phyloP scores from a whole-genome alignment of 1,140 invertebrate species.

The Dinoponera quadriceps region DNA sequence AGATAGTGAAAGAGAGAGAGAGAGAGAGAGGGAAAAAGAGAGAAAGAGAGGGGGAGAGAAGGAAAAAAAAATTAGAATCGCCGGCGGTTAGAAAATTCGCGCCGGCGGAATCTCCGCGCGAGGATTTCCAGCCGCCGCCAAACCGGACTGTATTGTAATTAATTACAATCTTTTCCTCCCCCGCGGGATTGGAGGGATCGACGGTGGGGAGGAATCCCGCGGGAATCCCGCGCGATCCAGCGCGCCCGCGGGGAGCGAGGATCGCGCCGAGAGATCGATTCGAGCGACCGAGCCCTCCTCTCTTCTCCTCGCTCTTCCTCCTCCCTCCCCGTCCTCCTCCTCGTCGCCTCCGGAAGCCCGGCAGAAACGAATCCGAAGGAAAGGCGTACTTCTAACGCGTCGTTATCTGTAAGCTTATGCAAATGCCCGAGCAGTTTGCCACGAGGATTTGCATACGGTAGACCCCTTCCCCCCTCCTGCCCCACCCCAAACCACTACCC shows the following conservation, averaged over 20 bases:
- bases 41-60: not conserved
- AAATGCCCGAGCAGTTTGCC: slow-evolving; percentile 80
- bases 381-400: slow-evolving; percentile 76
- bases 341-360: not conserved
- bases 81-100: too few species aligned
- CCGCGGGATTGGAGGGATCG: too few species aligned
- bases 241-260: too few species aligned
- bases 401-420: slow-evolving; percentile 82
- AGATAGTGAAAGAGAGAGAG: not conserved
- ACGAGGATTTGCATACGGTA: slow-evolving; percentile 79
- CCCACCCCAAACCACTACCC: not conserved
- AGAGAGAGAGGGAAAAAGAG: too few species aligned
- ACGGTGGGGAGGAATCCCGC: too few species aligned
- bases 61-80: too few species aligned
- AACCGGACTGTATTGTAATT: too few species aligned
- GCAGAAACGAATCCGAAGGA: slow-evolving; percentile 71
- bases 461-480: not conserved
- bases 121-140: too few species aligned
- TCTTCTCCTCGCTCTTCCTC: not conserved
- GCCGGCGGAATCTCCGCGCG: too few species aligned
- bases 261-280: slow-evolving; percentile 49
- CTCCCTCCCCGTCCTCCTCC: not conserved
- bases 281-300: not conserved
- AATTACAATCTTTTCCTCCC: too few species aligned
- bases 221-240: too few species aligned